Conservation (phyloP, 53 echinoderm and acorn worm genomes). For the Luidia sarsii region DNA sequence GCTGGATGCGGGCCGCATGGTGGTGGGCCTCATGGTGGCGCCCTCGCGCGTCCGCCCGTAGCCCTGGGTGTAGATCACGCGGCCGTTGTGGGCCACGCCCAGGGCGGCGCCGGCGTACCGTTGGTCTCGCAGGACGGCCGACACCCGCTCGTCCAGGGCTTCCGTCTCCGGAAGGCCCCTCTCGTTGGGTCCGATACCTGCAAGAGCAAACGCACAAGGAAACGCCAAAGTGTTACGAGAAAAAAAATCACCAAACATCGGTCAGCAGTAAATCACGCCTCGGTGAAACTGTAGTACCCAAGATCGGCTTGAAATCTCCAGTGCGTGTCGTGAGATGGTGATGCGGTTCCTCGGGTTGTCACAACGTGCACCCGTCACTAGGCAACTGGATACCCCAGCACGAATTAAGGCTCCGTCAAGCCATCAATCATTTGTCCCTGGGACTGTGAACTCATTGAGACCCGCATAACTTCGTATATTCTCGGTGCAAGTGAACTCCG, state of each 20-base stretch:
- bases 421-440: no score
- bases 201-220: background rate
- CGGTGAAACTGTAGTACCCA: background rate
- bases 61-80: slow-evolving; percentile 77
- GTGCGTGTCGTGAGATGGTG: no score
- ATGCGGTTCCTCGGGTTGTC: no score
- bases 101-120: slow-evolving; percentile 84
- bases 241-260: background rate
- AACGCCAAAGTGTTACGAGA: background rate
- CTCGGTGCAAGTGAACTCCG: no score
- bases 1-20: slow-evolving; percentile 79
- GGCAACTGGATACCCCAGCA: no score
- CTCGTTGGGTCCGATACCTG: slow-evolving; percentile 24
- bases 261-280: background rate
- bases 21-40: slow-evolving; percentile 71
- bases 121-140: slow-evolving; percentile 76
- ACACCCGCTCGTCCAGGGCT: slow-evolving; percentile 51
- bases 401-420: no score
- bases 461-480: no score
- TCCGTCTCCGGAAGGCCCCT: slow-evolving; percentile 37
- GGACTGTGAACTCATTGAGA: no score
- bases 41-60: slow-evolving; percentile 74
- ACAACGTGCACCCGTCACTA: no score
- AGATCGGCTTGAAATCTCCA: no score
- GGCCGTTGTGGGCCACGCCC: slow-evolving; percentile 65